These are phyloP conservation scores for Scaptomyza reducta DNA, from an alignment of 2,888 invertebrate genomes.

Conservation along the genomic window DNA sequence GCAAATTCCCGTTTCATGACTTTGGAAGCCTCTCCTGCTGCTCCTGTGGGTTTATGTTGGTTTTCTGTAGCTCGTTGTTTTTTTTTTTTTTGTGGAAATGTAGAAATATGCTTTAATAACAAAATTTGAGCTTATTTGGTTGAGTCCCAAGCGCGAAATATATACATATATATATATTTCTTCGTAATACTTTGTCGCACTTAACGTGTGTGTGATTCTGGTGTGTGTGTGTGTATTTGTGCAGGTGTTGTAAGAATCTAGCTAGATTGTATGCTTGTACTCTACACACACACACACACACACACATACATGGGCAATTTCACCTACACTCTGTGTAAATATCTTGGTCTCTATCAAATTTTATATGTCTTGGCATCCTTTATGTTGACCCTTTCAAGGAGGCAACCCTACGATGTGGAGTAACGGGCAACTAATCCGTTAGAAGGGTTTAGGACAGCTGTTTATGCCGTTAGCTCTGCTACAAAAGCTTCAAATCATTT, in stretches of 20 bases:
- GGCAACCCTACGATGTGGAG: constrained; percentile 12
- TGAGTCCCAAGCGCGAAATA: constrained; percentile 68
- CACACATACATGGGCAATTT: too few relatives aligned
- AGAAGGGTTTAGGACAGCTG: constrained; percentile 34
- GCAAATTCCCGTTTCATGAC: constrained; percentile 54
- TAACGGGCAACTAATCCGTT: constrained; percentile 48
- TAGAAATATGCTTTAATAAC: constrained; percentile 62
- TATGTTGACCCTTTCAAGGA: constrained; percentile 51
- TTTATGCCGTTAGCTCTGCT: constrained; percentile 25
- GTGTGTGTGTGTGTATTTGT: constrained; percentile 19
- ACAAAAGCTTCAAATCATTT: constrained; percentile 42
- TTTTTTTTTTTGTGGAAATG: constrained; percentile 28
- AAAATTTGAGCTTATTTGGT: constrained; percentile 67
- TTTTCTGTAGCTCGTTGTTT: constrained; percentile 40
- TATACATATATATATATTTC: constrained; percentile 48
- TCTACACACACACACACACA: constrained; percentile 12
- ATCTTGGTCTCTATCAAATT: constrained; percentile 52
- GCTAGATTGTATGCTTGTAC: constrained; percentile 38
- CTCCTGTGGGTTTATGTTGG: not conserved
- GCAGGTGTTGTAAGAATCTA: constrained; percentile 30
- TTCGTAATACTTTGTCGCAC: constrained; percentile 41
- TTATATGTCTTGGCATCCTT: constrained; percentile 54
- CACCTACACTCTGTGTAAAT: constrained; percentile 30
- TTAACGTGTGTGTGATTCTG: not conserved
- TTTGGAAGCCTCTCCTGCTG: constrained; percentile 1